Evolutionary conservation across 2,888 invertebrate species (phyloP).

Genomic region (Cephus sareptanus): DNA sequence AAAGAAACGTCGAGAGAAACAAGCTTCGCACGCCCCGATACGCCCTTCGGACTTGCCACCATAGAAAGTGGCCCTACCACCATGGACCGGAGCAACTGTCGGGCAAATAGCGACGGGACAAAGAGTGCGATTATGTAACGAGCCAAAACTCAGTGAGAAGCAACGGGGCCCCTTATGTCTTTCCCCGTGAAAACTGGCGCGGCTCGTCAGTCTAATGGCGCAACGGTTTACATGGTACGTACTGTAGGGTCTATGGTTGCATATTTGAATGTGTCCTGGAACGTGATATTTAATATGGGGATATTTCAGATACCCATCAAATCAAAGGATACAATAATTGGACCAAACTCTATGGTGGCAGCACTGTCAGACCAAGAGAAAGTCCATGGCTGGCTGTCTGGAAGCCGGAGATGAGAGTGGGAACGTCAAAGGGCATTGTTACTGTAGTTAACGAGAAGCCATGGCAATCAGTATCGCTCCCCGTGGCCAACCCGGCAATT

Average conservation of each 20-base stretch:
- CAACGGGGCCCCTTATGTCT: background rate
- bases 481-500: slow-evolving; percentile 47
- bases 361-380: background rate
- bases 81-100: slow-evolving; percentile 53
- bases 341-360: background rate
- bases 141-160: background rate
- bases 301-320: background rate
- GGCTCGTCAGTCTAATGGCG: background rate
- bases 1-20: slow-evolving; percentile 16
- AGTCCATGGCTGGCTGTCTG: background rate
- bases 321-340: background rate
- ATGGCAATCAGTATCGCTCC: slow-evolving; percentile 55
- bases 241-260: background rate
- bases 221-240: background rate
- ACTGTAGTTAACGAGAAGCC: slow-evolving; percentile 57
- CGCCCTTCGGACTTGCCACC: slow-evolving; percentile 27
- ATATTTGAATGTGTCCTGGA: background rate
- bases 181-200: background rate
- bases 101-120: slow-evolving; percentile 44
- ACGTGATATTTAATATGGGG: background rate
- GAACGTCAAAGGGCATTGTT: slow-evolving; percentile 45
- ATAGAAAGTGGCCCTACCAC: slow-evolving; percentile 34
- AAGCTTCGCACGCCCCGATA: slow-evolving; percentile 14
- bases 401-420: slow-evolving; percentile 34
- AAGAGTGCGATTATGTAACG: slow-evolving; percentile 17